phyloP scores from a whole-genome alignment of 2,113 vertebrate genomes.

The Cathartes aura region DNA sequence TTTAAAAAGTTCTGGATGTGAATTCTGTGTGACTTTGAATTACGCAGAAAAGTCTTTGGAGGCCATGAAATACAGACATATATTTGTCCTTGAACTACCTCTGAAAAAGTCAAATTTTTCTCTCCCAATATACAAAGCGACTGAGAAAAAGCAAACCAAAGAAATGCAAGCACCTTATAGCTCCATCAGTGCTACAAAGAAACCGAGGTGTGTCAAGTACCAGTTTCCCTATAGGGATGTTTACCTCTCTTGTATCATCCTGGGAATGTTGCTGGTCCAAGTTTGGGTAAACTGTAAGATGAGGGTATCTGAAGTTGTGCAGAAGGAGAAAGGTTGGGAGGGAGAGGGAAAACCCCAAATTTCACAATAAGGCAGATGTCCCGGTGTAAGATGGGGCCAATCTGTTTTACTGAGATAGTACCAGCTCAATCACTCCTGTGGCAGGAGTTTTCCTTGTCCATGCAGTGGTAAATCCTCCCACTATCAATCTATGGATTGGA shows the following conservation, averaged over 20 bases:
- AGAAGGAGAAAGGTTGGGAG: background rate
- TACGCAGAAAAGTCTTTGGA: background rate
- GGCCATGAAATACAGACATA: background rate
- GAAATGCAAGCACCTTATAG: background rate
- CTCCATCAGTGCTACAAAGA: background rate
- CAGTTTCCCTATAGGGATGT: background rate
- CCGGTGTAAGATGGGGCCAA: background rate
- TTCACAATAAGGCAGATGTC: background rate
- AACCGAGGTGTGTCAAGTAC: fast-evolving
- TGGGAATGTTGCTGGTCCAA: background rate
- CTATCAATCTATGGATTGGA: background rate
- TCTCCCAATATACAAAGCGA: background rate
- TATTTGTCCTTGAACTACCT: background rate
- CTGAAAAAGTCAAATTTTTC: background rate
- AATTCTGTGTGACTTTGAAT: background rate
- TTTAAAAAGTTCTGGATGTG: background rate
- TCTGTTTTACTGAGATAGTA: background rate
- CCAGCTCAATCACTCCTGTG: background rate
- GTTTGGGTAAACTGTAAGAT: background rate
- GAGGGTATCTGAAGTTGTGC: background rate
- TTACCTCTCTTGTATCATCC: background rate
- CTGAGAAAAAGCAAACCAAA: background rate
- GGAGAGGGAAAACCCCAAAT: background rate
- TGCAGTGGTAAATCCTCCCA: background rate
- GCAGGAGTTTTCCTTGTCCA: background rate